Evolutionary conservation across 2,797 vertebrate genomes (phyloP), one percentile per base, ranked within the genome.

Genomic region (Aratinga solstitialis): DNA sequence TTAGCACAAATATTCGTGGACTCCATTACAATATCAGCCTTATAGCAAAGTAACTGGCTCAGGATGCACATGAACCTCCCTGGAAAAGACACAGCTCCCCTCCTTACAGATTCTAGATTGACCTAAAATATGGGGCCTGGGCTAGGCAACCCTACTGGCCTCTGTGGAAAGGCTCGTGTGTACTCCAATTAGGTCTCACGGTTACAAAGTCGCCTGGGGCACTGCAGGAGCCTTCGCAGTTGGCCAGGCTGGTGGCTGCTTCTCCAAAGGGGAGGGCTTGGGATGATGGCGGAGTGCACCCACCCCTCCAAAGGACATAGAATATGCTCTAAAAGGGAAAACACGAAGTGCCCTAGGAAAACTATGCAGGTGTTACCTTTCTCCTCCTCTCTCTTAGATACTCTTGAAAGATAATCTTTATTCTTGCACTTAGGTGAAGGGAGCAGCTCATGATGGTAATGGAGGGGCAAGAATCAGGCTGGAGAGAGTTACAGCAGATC

Each of bases 1-100:
- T 96, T 94, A 93, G 50, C 61, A 89, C 5, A n/a, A 93, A 42
- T 69, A 8, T 94, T 95, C 75, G 68, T 72, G 94, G 80, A 77
- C 59, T 89, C 29, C 23, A 58, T 77, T 87, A 93, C 59, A 43
- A 10, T 65, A 86, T 78, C 68, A 80, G 43, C 23, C 66, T 92
- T 69, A 43, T 32, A 80, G 75, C 63, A 84, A 90, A 83, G 34
- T 77, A 59, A 58, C 74, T 93, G 80, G 32, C 54, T 91, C 15
- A 7, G 63, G 40, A 72, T 36, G 80, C 2, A 23, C 22, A 20
- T 18, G 12, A 87, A 1, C 15, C 30, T 73, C 36, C 47, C n/a
- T 66, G 45, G 42, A 69, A 91, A 89, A 92, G 84, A 21, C 22
- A 48, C 0, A 1, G 11, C 11, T 93, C 58, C 24, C 26, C 8